Conservation (phyloP, 1,140 invertebrate genomes). For the Euwallacea fornicatus region DNA sequence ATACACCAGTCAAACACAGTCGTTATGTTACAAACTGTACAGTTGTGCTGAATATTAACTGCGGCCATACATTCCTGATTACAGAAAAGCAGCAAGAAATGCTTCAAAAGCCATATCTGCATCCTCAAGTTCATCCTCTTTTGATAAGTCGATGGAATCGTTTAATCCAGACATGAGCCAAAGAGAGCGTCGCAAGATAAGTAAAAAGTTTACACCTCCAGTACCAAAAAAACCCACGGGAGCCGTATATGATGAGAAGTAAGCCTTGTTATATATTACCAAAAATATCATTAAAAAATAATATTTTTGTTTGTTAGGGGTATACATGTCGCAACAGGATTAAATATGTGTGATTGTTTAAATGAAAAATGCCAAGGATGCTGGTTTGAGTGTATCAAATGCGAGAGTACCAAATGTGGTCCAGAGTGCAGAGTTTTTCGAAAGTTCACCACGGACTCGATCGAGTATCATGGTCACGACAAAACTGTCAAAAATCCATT, state of each 20-base stretch:
- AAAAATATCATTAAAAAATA: background rate
- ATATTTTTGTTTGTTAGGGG: slow-evolving; percentile 37
- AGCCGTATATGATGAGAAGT: slow-evolving; percentile 48
- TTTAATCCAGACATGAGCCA: slow-evolving; percentile 51
- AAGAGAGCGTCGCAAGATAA: slow-evolving; percentile 48
- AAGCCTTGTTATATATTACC: background rate
- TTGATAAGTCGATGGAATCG: slow-evolving; percentile 47
- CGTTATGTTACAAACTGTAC: background rate
- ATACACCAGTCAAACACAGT: too few relatives aligned
- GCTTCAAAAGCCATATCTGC: slow-evolving; percentile 34
- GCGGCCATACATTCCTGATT: background rate
- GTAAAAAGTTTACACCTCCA: slow-evolving; percentile 44
- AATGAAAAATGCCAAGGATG: slow-evolving; percentile 71
- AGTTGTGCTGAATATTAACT: background rate
- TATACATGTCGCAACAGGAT: slow-evolving; percentile 55
- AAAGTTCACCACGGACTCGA: slow-evolving; percentile 49
- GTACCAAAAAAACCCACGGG: slow-evolving; percentile 40
- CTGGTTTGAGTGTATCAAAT: slow-evolving; percentile 78
- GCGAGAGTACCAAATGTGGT: slow-evolving; percentile 54
- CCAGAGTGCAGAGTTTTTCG: slow-evolving; percentile 50
- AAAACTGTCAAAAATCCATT: slow-evolving; percentile 49
- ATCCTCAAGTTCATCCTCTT: slow-evolving; percentile 32
- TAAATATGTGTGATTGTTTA: slow-evolving; percentile 79
- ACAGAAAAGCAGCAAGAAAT: slow-evolving; percentile 40
- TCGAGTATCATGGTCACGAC: slow-evolving; percentile 52